Conservation (phyloP, 2,797 vertebrate genomes). For the Denticeps clupeoides region DNA sequence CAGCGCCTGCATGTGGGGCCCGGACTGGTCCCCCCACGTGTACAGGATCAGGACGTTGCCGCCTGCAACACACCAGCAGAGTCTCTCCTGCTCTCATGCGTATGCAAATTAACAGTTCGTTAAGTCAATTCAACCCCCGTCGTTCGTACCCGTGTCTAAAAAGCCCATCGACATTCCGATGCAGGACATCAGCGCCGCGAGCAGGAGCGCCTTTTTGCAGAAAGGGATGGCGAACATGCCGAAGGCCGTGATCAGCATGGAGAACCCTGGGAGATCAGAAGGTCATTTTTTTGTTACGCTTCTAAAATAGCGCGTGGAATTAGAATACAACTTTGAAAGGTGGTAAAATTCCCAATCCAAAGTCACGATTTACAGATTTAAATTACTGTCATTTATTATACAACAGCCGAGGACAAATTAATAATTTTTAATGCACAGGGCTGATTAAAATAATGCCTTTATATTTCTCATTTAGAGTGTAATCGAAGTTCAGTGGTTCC, state of each 20-base stretch:
- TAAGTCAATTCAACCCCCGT: background rate
- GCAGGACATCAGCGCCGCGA: constrained; percentile 62
- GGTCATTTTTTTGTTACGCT: too few species aligned
- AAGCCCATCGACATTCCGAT: constrained; percentile 77
- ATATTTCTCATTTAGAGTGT: too few species aligned
- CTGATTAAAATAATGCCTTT: too few species aligned
- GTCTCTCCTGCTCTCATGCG: background rate
- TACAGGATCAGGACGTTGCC: constrained; percentile 78
- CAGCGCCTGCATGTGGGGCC: constrained; percentile 86
- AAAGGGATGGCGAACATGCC: constrained; percentile 76
- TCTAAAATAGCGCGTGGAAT: too few species aligned
- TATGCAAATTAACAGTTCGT: background rate
- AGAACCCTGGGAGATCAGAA: constrained; percentile 55
- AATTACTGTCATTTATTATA: too few species aligned
- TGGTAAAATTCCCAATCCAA: too few species aligned
- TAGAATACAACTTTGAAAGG: background rate
- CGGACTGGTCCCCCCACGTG: constrained; percentile 70
- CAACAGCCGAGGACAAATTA: too few species aligned
- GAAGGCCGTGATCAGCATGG: constrained; percentile 65
- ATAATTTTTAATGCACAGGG: too few species aligned
- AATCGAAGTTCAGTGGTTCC: too few species aligned
- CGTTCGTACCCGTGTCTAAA: constrained; percentile 75
- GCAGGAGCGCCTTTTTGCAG: constrained; percentile 55
- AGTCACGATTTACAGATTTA: too few species aligned
- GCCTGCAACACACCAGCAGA: constrained; percentile 48